Evolutionary conservation across 2,797 vertebrate species (phyloP).

Genomic region (Simalia tracyae): DNA sequence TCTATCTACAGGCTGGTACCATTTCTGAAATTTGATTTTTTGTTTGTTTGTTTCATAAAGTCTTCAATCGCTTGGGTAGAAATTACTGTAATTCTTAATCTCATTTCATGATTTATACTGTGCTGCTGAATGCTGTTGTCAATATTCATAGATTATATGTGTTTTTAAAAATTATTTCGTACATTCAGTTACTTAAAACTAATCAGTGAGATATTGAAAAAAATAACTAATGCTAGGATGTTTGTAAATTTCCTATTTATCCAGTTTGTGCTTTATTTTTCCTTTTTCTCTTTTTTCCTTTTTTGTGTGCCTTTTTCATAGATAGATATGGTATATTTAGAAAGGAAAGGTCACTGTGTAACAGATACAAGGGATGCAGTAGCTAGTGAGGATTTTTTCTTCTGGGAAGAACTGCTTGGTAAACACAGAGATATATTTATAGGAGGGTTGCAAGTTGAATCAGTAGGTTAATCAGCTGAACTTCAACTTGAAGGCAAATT

Average conservation of each 20-base stretch:
- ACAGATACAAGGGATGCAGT: neutral
- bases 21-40: neutral
- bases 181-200: neutral
- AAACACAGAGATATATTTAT: constrained; percentile 20
- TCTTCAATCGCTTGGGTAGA: neutral
- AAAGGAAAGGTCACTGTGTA: constrained; percentile 37
- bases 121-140: neutral
- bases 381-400: constrained; percentile 9
- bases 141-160: neutral
- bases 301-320: neutral
- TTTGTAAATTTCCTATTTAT: neutral
- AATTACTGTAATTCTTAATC: neutral
- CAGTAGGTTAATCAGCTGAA: neutral
- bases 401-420: constrained; percentile 22
- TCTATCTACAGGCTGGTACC: neutral
- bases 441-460: neutral
- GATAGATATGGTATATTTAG: constrained; percentile 9
- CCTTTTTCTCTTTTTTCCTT: neutral
- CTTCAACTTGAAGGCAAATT: neutral
- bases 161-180: neutral
- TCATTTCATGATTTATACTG: neutral
- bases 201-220: neutral
- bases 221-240: neutral
- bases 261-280: neutral
- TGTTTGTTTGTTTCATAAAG: neutral